Conservation (phyloP, 2,888 invertebrate genomes). For the Herminia tarsipennalis region DNA sequence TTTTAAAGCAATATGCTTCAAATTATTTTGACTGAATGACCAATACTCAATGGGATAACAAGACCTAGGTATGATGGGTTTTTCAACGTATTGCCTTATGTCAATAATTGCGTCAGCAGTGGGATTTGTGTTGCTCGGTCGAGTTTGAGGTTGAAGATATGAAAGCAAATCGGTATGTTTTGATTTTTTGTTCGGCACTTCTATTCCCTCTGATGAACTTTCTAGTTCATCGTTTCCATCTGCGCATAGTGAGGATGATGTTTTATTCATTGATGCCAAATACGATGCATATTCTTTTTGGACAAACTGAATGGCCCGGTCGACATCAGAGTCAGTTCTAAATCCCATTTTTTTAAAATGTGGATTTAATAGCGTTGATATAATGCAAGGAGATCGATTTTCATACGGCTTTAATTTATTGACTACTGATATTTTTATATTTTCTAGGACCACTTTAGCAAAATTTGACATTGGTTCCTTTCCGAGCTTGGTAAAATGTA, state of each 20-base stretch:
- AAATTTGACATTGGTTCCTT: background rate
- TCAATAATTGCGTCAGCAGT: constrained; percentile 10
- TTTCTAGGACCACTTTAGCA: background rate
- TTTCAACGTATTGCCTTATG: constrained; percentile 7
- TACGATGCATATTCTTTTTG: constrained; percentile 5
- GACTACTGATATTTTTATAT: background rate
- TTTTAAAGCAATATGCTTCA: no score
- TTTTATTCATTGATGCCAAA: background rate
- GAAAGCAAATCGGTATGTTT: no score
- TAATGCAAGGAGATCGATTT: constrained; percentile 7
- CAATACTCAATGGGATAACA: no score
- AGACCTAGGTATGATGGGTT: constrained; percentile 8
- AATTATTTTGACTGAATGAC: no score
- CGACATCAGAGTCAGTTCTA: constrained; percentile 10
- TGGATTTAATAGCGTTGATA: constrained; percentile 13
- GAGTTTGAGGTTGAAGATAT: no score
- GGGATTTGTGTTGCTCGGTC: no score
- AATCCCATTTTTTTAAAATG: constrained; percentile 16
- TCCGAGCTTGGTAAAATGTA: no score
- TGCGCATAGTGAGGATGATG: no score
- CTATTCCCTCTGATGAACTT: no score
- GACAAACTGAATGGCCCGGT: constrained; percentile 1
- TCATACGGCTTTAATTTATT: constrained; percentile 14
- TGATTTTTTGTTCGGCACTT: no score
- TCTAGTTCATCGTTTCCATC: no score